phyloP scores from a whole-genome alignment of 2,113 vertebrate genomes.

The Chitala chitala region DNA sequence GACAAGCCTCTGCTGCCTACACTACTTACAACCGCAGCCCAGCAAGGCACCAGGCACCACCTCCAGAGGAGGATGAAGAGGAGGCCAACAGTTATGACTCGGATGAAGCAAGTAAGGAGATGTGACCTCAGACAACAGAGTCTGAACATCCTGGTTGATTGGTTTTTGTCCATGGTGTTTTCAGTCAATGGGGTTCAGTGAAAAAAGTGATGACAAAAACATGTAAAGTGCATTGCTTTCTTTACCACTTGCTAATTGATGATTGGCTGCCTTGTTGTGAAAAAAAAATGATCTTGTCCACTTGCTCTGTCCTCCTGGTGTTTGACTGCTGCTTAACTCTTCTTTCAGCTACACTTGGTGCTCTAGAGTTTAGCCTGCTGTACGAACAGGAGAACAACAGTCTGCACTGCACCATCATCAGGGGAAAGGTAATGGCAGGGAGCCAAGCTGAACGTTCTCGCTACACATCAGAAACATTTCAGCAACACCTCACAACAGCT shows the following conservation, averaged over 20 bases:
- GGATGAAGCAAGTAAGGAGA: conserved; percentile 84
- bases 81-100: conserved; percentile 91
- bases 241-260: too few species aligned
- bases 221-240: too few species aligned
- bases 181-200: not conserved
- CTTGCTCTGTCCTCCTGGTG: too few species aligned
- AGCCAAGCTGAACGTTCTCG: not conserved
- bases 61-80: conserved; percentile 78
- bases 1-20: conserved; percentile 54
- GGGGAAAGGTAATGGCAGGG: conserved; percentile 72
- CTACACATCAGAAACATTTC: not conserved
- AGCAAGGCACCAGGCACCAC: conserved; percentile 56
- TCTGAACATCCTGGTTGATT: not conserved
- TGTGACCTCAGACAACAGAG: not conserved
- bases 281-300: too few species aligned
- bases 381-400: conserved; percentile 88
- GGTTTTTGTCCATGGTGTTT: not conserved
- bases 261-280: too few species aligned
- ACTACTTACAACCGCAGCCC: conserved; percentile 42
- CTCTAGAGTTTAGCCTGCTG: conserved; percentile 86
- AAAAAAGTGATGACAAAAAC: not conserved
- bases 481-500: not conserved
- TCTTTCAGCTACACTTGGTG: conserved; percentile 80
- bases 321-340: too few species aligned
- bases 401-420: conserved; percentile 84